Evolutionary conservation across 2,113 vertebrate species (phyloP).

Genomic region (chimpanzee (Pan troglodytes)): NHGRI_mPanTro3-v2.1_pri NC_072417.2:66867001-66867500

Average conservation of each 20-base stretch:
- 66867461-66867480: not conserved
- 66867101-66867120: not conserved
- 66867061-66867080: not conserved
- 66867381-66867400: not conserved
- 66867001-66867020: not conserved
- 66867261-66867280: not conserved
- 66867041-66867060: not conserved
- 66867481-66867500: not conserved
- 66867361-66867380: not conserved
- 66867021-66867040: not conserved
- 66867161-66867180: not conserved
- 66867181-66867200: not conserved
- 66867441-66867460: not conserved
- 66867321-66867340: not conserved
- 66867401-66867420: not conserved
- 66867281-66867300: not conserved
- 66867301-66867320: too few species aligned
- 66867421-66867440: not conserved
- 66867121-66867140: not conserved
- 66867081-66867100: not conserved
- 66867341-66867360: not conserved
- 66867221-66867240: not conserved
- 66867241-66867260: not conserved
- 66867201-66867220: not conserved
- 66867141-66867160: not conserved